A percentile compares a stretch with the other conserved stretches of the same genome.
Conservation (phyloP, 2,888 invertebrate genomes). For the Teleiodes luculella region DNA sequence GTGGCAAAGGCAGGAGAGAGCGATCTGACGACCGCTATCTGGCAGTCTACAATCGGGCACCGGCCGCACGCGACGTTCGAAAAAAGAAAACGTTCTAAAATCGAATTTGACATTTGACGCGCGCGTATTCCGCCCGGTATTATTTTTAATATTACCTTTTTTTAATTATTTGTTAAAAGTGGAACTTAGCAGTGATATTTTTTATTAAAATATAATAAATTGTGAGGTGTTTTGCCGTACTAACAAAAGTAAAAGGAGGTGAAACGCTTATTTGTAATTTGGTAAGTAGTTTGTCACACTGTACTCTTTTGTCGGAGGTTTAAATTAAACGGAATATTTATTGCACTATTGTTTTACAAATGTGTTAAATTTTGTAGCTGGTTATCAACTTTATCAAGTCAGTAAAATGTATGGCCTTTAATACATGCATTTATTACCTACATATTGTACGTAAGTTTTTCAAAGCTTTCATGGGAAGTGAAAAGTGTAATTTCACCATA, state of each 20-base stretch:
- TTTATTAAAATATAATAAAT: too few species aligned
- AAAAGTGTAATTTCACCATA: too few species aligned
- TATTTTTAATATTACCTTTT: constrained; percentile 32
- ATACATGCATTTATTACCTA: too few species aligned
- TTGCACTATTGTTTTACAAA: too few species aligned
- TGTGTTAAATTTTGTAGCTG: too few species aligned
- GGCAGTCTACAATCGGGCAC: constrained; percentile 51
- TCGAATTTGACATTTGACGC: constrained; percentile 38
- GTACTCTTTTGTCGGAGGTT: constrained; percentile 27
- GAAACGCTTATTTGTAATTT: constrained; percentile 46
- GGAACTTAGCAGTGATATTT: constrained; percentile 27
- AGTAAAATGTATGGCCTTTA: too few species aligned
- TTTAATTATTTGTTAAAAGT: constrained; percentile 22
- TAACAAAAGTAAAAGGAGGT: constrained; percentile 65
- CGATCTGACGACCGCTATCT: constrained; percentile 44
- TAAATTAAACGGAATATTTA: too few species aligned
- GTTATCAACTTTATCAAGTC: too few species aligned
- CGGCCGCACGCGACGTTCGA: constrained; percentile 38
- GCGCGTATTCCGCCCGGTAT: constrained; percentile 28
- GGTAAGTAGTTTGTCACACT: constrained; percentile 48
- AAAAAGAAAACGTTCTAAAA: constrained; percentile 28
- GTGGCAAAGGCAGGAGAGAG: constrained; percentile 53
- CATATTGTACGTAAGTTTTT: too few species aligned
- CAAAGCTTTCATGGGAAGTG: too few species aligned
- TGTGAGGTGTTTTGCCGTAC: constrained; percentile 32